A percentile compares a stretch with the other conserved stretches of the same genome.
Conservation (phyloP, 2,797 vertebrate genomes). For the Cuculus canorus region DNA sequence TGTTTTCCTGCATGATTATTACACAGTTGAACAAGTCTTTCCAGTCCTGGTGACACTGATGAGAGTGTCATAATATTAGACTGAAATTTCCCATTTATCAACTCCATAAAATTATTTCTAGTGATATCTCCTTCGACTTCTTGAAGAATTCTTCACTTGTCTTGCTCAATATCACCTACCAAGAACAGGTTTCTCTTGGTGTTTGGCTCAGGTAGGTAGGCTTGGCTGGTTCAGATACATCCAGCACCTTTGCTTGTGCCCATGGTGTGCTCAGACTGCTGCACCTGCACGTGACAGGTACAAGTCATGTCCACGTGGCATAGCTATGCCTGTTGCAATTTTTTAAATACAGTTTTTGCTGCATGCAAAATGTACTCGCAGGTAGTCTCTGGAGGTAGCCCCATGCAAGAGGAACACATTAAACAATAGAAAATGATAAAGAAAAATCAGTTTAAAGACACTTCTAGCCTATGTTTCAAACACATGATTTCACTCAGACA, state of each 20-base stretch:
- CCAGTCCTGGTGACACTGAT: background rate
- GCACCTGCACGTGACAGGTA: fast-evolving
- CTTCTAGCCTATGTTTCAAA: background rate
- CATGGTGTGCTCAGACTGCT: background rate
- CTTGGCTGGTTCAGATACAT: background rate
- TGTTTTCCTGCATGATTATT: slow-evolving; percentile 2
- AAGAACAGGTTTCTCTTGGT: background rate
- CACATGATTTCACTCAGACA: background rate
- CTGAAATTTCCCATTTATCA: background rate
- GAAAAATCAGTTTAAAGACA: background rate
- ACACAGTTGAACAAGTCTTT: background rate
- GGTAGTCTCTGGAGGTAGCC: background rate
- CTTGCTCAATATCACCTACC: background rate
- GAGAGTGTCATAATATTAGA: background rate
- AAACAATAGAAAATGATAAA: background rate
- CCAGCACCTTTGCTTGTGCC: background rate
- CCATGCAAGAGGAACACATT: background rate
- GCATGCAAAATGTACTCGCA: background rate
- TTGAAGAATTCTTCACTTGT: background rate
- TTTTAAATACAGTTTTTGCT: background rate
- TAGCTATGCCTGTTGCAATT: background rate
- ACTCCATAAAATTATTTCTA: background rate
- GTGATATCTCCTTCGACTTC: background rate
- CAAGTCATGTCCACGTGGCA: fast-evolving
- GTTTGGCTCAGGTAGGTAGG: background rate